Evolutionary conservation across 2,888 invertebrate species (phyloP).

Genomic region (Hermaeophaga mercurialis): DNA sequence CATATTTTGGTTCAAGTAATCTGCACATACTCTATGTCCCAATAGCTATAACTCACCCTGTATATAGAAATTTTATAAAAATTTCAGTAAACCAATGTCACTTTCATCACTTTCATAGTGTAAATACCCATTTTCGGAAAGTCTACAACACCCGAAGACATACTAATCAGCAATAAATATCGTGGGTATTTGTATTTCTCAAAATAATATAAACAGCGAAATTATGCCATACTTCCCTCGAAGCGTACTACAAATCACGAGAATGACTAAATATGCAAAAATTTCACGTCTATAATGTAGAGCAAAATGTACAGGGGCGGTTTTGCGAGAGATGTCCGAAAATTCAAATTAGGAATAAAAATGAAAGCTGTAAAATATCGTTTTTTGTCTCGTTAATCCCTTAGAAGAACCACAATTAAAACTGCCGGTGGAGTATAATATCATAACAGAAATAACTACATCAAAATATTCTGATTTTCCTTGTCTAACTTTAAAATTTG

Average conservation of each 20-base stretch:
- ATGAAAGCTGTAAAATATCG: too few species aligned
- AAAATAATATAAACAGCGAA: slow-evolving; percentile 30
- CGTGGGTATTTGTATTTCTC: slow-evolving; percentile 27
- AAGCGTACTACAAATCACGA: slow-evolving; percentile 33
- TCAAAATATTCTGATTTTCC: too few species aligned
- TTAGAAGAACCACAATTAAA: too few species aligned
- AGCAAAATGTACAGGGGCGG: slow-evolving; percentile 26
- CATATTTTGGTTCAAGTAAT: too few species aligned
- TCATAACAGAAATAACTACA: too few species aligned
- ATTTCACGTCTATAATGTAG: slow-evolving; percentile 30
- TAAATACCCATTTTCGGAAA: slow-evolving; percentile 11
- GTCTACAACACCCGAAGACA: slow-evolving; percentile 23
- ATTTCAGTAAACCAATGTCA: slow-evolving; percentile 5
- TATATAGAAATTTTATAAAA: too few species aligned
- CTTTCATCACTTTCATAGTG: slow-evolving; percentile 13
- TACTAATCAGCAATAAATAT: slow-evolving; percentile 24
- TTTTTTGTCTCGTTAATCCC: too few species aligned
- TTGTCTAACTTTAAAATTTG: too few species aligned
- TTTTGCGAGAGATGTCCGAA: neutral
- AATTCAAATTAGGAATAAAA: too few species aligned
- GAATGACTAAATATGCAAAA: slow-evolving; percentile 32
- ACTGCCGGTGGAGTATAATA: too few species aligned
- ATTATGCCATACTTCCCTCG: slow-evolving; percentile 29
- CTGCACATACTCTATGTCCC: too few species aligned
- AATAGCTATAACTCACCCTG: too few species aligned